phyloP scores from a whole-genome alignment of 1,140 invertebrate genomes.

The Drosophila biarmipes region DNA sequence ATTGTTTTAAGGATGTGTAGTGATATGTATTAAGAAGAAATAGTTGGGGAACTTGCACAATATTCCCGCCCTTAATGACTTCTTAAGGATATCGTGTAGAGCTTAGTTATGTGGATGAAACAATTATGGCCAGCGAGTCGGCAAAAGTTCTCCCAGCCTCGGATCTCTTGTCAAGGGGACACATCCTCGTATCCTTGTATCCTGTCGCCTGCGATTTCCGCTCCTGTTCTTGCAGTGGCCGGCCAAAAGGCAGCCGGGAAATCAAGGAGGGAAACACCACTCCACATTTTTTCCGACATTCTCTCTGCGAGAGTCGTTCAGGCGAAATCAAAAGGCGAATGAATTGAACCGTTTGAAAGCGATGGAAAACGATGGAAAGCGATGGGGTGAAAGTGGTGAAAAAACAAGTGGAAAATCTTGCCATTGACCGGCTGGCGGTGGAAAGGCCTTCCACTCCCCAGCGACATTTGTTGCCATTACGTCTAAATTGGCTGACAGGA shows the following conservation, averaged over 20 bases:
- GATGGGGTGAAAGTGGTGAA: conserved; percentile 36
- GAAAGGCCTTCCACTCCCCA: conserved; percentile 30
- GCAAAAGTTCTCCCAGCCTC: background rate
- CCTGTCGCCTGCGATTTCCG: conserved; percentile 35
- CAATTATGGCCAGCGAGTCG: background rate
- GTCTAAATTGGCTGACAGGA: conserved; percentile 75
- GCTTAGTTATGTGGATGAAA: background rate
- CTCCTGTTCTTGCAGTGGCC: background rate
- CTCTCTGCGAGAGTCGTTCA: conserved; percentile 24
- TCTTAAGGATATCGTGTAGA: background rate
- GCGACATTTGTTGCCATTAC: conserved; percentile 79
- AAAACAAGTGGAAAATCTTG: conserved; percentile 58
- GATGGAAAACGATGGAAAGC: background rate
- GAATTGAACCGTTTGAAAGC: conserved; percentile 39
- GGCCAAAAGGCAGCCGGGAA: conserved; percentile 1
- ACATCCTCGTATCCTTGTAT: conserved; percentile 23
- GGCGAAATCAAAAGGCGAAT: conserved; percentile 48
- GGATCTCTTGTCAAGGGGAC: conserved; percentile 23
- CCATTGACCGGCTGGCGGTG: conserved; percentile 32
- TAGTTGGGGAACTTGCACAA: background rate
- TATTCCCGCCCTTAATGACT: background rate
- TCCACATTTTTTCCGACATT: conserved; percentile 2
- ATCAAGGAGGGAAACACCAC: conserved; percentile 24
- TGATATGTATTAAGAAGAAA: no score
- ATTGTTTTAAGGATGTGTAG: no score